Evolutionary conservation across 2,888 invertebrate genomes (phyloP).

Genomic region (Parelbella ahira): DNA sequence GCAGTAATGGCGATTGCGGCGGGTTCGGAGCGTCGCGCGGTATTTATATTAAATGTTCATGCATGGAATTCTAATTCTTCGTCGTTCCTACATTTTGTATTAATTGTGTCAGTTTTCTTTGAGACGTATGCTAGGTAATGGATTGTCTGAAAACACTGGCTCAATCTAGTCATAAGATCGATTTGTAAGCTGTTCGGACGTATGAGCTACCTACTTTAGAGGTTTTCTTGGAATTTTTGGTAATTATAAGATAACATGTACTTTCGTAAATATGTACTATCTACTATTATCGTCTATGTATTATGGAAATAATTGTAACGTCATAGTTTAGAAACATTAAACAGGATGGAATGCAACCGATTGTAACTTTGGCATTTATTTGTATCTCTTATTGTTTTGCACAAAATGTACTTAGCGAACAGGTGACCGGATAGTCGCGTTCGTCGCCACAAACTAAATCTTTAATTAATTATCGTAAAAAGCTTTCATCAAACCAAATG

Average conservation of each 20-base stretch:
- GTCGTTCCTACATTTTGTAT: conserved; percentile 75
- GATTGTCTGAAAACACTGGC: conserved; percentile 69
- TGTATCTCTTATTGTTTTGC: conserved; percentile 57
- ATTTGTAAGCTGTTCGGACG: conserved; percentile 68
- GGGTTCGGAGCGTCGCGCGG: no score
- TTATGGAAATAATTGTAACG: conserved; percentile 50
- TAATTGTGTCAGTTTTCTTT: conserved; percentile 70
- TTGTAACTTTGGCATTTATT: conserved; percentile 65
- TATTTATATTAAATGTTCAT: conserved; percentile 39
- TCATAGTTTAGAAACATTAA: conserved; percentile 47
- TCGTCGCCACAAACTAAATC: conserved; percentile 45
- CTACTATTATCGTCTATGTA: conserved; percentile 37
- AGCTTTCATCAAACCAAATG: conserved; percentile 56
- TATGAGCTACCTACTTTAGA: conserved; percentile 56
- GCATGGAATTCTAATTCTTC: conserved; percentile 43
- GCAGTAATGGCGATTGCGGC: no score
- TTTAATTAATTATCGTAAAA: conserved; percentile 45
- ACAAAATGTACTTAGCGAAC: conserved; percentile 76
- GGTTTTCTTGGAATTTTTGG: conserved; percentile 63
- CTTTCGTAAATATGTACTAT: conserved; percentile 43
- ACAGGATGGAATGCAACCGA: conserved; percentile 50
- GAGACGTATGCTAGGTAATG: conserved; percentile 53
- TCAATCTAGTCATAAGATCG: conserved; percentile 81
- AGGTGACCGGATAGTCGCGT: conserved; percentile 46
- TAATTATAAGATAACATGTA: conserved; percentile 57